Percentiles rank a stretch among this genome's conserved stretches.
Evolutionary conservation across 2,888 invertebrate species (phyloP).

Genomic region (Parapristionchus giblindavisi): DNA sequence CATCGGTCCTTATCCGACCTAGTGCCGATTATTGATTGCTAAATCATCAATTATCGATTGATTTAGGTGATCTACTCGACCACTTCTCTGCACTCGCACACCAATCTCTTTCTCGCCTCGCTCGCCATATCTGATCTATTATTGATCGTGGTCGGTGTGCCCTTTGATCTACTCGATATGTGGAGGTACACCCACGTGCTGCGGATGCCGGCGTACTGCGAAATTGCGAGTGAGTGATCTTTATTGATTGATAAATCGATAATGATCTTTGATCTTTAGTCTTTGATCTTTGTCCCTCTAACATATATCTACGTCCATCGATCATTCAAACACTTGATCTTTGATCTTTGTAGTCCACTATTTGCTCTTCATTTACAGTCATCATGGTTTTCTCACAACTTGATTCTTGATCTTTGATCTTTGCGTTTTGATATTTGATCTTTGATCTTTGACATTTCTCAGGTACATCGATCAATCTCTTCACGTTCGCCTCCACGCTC

Average conservation of each 20-base stretch:
- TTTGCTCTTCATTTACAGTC: too few relatives aligned
- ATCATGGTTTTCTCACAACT: too few relatives aligned
- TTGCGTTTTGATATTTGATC: too few relatives aligned
- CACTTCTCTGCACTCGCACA: slow-evolving; percentile 63
- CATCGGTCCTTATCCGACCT: too few relatives aligned
- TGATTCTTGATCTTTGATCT: too few relatives aligned
- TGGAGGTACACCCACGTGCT: slow-evolving; percentile 58
- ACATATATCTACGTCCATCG: too few relatives aligned
- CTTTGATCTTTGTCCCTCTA: too few relatives aligned
- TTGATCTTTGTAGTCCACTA: too few relatives aligned
- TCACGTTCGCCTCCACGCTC: slow-evolving; percentile 67
- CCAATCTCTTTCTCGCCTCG: slow-evolving; percentile 67
- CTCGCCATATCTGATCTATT: slow-evolving; percentile 61
- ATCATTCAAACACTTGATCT: too few relatives aligned
- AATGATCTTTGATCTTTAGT: too few relatives aligned
- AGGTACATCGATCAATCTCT: slow-evolving; percentile 65
- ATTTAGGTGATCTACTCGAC: slow-evolving; percentile 54
- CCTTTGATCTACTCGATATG: slow-evolving; percentile 64
- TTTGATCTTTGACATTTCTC: slow-evolving; percentile 22
- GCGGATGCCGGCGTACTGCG: slow-evolving; percentile 58
- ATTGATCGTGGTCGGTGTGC: slow-evolving; percentile 63
- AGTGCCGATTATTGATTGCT: background rate
- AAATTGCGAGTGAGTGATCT: slow-evolving; percentile 53
- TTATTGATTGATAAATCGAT: too few relatives aligned
- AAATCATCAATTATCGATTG: background rate